phyloP scores from a whole-genome alignment of 1,140 invertebrate genomes.

The Papilio glaucus region DNA sequence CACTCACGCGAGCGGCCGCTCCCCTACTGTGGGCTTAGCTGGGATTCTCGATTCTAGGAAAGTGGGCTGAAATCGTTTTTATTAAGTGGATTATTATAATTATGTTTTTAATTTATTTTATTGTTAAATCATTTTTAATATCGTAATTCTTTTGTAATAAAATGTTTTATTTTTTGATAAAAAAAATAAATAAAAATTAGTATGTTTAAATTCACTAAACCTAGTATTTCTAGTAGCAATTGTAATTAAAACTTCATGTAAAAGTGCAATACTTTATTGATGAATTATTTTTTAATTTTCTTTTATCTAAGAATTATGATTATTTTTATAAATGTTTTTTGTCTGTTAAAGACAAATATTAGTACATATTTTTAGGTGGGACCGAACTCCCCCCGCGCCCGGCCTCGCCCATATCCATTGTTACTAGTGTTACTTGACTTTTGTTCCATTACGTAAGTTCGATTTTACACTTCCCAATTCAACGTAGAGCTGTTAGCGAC shows the following conservation, averaged over 20 bases:
- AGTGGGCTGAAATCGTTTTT: neutral
- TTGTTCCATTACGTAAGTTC: conserved; percentile 71
- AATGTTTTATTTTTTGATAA: conserved; percentile 8
- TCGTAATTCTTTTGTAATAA: conserved; percentile 3
- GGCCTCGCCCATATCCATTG: conserved; percentile 25
- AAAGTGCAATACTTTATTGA: conserved; percentile 3
- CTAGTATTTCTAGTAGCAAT: neutral
- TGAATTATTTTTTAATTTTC: neutral
- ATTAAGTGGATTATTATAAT: conserved; percentile 3
- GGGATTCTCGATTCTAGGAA: no score
- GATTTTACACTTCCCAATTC: conserved; percentile 27
- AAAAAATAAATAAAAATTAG: neutral
- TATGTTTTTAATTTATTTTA: conserved; percentile 2
- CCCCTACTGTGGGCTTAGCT: conserved; percentile 5
- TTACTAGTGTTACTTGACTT: conserved; percentile 72
- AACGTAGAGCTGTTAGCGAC: conserved; percentile 35
- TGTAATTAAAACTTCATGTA: neutral
- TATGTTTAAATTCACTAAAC: neutral
- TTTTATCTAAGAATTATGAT: neutral
- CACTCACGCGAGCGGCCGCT: conserved; percentile 18
- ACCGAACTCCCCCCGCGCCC: neutral
- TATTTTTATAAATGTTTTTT: neutral
- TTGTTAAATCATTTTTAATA: conserved; percentile 18
- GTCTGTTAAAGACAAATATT: neutral
- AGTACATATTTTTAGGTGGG: neutral